These are phyloP conservation scores for Cygnus buccinator DNA, from an alignment of 2,113 vertebrate species.

Conservation along the genomic window DNA sequence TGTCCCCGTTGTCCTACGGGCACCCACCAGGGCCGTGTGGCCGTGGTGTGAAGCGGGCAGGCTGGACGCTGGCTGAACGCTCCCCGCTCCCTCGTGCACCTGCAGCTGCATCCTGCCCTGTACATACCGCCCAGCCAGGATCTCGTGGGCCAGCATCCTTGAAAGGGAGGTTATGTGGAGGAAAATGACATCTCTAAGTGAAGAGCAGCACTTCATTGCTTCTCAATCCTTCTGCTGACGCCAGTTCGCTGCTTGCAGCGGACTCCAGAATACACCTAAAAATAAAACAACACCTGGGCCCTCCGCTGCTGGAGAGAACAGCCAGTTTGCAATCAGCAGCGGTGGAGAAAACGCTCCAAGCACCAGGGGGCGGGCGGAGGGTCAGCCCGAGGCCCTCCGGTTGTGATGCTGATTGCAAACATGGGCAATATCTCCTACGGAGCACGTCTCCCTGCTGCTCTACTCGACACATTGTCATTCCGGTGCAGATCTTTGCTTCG, in stretches of 20 bases:
- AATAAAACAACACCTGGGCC: conserved; percentile 28
- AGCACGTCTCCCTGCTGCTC: background rate
- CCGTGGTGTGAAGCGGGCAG: background rate
- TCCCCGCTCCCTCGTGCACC: background rate
- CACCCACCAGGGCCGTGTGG: rapidly evolving
- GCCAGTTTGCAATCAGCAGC: background rate
- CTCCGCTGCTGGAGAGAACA: conserved; percentile 8
- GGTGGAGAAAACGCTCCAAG: background rate
- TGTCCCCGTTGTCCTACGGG: background rate
- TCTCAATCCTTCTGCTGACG: background rate
- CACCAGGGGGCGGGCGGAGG: background rate
- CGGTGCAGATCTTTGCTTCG: background rate
- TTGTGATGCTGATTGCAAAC: background rate
- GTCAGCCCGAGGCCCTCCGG: background rate
- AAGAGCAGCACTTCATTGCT: background rate
- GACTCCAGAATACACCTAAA: conserved; percentile 23
- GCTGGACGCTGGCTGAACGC: rapidly evolving
- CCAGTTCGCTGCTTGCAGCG: background rate
- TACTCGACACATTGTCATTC: background rate
- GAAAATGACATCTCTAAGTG: background rate
- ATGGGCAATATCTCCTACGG: background rate
- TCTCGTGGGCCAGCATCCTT: background rate
- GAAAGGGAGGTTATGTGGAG: background rate
- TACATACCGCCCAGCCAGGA: rapidly evolving
- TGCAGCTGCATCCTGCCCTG: background rate